Evolutionary conservation across 2,797 vertebrate species (phyloP).

Genomic region (Steatocranus sp.): DNA sequence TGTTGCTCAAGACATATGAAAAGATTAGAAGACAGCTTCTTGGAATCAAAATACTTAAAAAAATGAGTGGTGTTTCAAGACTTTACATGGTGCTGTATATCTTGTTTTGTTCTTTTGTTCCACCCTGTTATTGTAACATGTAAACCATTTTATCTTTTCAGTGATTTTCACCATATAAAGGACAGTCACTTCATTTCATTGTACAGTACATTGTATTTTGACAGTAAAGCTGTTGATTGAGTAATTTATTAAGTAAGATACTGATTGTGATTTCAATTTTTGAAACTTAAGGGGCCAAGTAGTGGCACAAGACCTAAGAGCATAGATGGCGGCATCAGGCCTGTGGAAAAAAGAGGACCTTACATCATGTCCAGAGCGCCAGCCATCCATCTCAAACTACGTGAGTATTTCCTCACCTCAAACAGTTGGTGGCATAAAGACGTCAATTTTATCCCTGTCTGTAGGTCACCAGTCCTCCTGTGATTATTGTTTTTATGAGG

Average conservation of each 20-base stretch:
- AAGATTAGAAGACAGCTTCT: background rate
- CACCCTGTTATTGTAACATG: background rate
- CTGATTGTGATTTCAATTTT: background rate
- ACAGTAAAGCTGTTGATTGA: background rate
- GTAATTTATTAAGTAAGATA: background rate
- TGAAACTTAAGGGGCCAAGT: slow-evolving; percentile 25
- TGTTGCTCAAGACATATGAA: rapidly evolving
- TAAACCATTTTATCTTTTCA: background rate
- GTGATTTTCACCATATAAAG: background rate
- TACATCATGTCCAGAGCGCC: slow-evolving; percentile 87
- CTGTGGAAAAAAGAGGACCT: slow-evolving; percentile 85
- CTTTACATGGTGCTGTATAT: rapidly evolving
- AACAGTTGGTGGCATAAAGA: background rate
- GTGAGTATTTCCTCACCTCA: slow-evolving; percentile 71
- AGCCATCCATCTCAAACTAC: slow-evolving; percentile 86
- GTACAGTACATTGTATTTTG: background rate
- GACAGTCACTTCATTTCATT: background rate
- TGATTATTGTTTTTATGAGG: background rate
- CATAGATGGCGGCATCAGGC: slow-evolving; percentile 53
- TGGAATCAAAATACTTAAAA: rapidly evolving
- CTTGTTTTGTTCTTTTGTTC: background rate
- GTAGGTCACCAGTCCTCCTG: background rate
- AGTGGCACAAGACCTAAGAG: slow-evolving; percentile 59
- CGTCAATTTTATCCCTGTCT: rapidly evolving
- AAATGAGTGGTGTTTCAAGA: background rate